phyloP scores from a whole-genome alignment of 2,888 invertebrate genomes.

The Metalampra italica region DNA sequence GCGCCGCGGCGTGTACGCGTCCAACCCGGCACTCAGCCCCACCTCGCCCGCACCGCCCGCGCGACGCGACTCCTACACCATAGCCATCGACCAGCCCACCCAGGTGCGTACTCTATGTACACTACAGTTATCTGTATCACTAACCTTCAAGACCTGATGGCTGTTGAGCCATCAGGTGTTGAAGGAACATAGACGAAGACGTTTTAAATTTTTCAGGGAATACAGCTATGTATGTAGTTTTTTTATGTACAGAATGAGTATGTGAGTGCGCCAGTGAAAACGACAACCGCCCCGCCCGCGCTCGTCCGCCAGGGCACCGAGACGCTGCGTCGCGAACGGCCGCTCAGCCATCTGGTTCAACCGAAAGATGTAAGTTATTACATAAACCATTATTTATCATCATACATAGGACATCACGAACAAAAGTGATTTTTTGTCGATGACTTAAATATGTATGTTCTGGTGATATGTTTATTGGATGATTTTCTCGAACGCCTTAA shows the following conservation, averaged over 20 bases:
- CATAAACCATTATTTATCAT: too few species aligned
- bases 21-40: slow-evolving; percentile 64
- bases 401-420: too few species aligned
- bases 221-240: too few species aligned
- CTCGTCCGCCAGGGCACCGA: slow-evolving; percentile 68
- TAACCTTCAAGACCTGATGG: too few species aligned
- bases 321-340: slow-evolving; percentile 59
- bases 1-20: slow-evolving; percentile 60
- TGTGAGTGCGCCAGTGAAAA: neutral
- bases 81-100: slow-evolving; percentile 21
- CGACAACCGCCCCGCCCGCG: slow-evolving; percentile 26
- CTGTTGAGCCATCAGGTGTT: too few species aligned
- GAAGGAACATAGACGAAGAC: too few species aligned
- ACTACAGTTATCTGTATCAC: too few species aligned
- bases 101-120: slow-evolving; percentile 20
- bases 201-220: too few species aligned
- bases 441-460: too few species aligned
- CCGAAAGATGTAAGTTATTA: slow-evolving; percentile 54
- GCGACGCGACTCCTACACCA: slow-evolving; percentile 32
- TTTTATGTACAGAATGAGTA: neutral
- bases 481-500: too few species aligned
- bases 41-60: slow-evolving; percentile 36
- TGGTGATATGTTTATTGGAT: too few species aligned
- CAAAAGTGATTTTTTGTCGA: too few species aligned
- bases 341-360: slow-evolving; percentile 57